These are phyloP conservation scores for Lepidurus apus DNA, from an alignment of 1,140 invertebrate genomes.

Conservation along the genomic window DNA sequence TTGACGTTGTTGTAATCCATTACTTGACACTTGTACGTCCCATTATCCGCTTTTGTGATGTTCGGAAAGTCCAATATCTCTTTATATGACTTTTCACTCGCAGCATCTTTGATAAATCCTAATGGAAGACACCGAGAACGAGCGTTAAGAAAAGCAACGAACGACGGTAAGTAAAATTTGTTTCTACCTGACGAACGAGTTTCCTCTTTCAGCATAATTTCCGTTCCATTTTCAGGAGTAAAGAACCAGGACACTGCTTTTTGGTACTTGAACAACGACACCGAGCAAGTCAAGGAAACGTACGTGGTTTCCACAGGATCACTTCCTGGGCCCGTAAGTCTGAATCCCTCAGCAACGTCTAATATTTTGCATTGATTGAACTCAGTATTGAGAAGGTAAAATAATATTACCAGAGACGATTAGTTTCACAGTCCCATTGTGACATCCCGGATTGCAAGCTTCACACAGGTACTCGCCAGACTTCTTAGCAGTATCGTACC, in stretches of 20 bases:
- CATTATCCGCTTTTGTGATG: slow-evolving; percentile 4
- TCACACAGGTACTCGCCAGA: neutral
- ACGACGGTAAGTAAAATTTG: neutral
- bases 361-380: neutral
- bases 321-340: neutral
- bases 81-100: slow-evolving; percentile 8
- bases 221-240: neutral
- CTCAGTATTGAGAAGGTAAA: neutral
- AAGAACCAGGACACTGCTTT: neutral
- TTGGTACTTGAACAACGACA: neutral
- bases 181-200: neutral
- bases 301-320: neutral
- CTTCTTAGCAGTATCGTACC: neutral
- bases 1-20: neutral
- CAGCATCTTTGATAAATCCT: neutral
- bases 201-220: neutral
- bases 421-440: neutral
- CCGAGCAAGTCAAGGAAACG: neutral
- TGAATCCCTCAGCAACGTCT: neutral
- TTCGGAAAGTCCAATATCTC: slow-evolving; percentile 12
- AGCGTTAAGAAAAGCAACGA: neutral
- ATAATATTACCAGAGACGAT: neutral
- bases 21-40: slow-evolving; percentile 27
- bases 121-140: no score
- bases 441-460: neutral